Evolutionary conservation across 2,797 vertebrate genomes (phyloP), one percentile per base, ranked within the genome.

Genomic region (Rhinella marina): DNA sequence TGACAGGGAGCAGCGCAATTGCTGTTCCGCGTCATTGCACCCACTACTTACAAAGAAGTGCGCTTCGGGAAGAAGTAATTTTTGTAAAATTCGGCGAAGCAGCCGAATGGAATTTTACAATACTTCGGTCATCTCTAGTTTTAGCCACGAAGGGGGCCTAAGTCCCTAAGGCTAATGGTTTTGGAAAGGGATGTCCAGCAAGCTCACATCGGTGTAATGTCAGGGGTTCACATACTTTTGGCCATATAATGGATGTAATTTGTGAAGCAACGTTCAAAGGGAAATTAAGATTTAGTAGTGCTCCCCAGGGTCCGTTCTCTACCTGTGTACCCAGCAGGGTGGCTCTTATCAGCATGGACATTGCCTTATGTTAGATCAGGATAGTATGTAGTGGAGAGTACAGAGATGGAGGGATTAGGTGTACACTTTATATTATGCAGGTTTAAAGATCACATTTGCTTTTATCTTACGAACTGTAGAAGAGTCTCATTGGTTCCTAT

Each of bases 371-470:
- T 32, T 19, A 48, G 32, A 48, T 23, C 72, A 23, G 72, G 41
- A 64, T 25, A 10, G 62, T 10, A 19, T 29, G 19, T 29, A 16
- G 27, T 72, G 68, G 66, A 2, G 32, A 19, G 16, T 72, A 72
- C 72, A 29, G 72, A 23, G 32, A 75, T 48, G 41, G 21, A 21
- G 32, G 32, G 72, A 75, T 50, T 3, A 48, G 48, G 32, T 11
- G 17, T 75, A 75, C 32, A 23, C 32, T 12, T 75, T 23, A 75
- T 48, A 21, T 14, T 48, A 73, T 48, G 3, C 21, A 75, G 72
- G 72, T 16, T 68, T 75, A 75, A 75, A 75, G 72, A 75, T 75
- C 72, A 29, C 41, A 75, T 72, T 72, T 19, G 29, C 21, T 23
- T 21, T 75, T 50, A 50, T 75, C 72, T 75, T 48, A 23, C 12